Evolutionary conservation across 2,888 invertebrate genomes (phyloP).

Genomic region (Drosophila testacea): DNA sequence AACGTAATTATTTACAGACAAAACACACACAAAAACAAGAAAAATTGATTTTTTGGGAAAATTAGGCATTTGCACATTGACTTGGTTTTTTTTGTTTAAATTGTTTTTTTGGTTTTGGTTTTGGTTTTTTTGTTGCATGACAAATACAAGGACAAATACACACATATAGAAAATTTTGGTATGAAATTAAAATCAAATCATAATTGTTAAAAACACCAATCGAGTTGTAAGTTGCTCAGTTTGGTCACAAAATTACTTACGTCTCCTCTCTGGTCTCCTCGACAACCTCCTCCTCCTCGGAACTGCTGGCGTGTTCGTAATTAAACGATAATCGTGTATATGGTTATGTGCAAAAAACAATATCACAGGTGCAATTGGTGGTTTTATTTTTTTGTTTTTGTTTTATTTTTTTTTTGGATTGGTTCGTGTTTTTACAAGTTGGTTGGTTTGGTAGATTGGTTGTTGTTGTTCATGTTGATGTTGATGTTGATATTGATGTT

Average conservation of each 20-base stretch:
- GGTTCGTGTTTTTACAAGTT: conserved; percentile 47
- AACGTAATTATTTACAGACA: conserved; percentile 60
- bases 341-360: conserved; percentile 64
- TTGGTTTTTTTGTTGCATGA: conserved; percentile 35
- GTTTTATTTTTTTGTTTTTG: neutral
- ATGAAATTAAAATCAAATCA: conserved; percentile 46
- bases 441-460: too few relatives aligned
- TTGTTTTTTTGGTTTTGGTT: conserved; percentile 16
- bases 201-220: conserved; percentile 65
- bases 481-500: conserved; percentile 9
- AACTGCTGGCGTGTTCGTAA: conserved; percentile 82
- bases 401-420: conserved; percentile 1
- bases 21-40: conserved; percentile 55
- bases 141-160: conserved; percentile 51
- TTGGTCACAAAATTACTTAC: conserved; percentile 83
- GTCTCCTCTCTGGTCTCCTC: conserved; percentile 84
- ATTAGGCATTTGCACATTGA: conserved; percentile 55
- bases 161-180: conserved; percentile 57
- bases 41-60: conserved; percentile 17
- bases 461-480: conserved; percentile 31
- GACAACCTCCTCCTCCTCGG: conserved; percentile 85
- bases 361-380: conserved; percentile 54
- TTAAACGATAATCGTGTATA: conserved; percentile 59
- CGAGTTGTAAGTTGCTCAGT: conserved; percentile 55
- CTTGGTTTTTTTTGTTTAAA: conserved; percentile 17